These are phyloP conservation scores for Perca flavescens DNA, from an alignment of 2,113 vertebrate species.

Conservation along the genomic window DNA sequence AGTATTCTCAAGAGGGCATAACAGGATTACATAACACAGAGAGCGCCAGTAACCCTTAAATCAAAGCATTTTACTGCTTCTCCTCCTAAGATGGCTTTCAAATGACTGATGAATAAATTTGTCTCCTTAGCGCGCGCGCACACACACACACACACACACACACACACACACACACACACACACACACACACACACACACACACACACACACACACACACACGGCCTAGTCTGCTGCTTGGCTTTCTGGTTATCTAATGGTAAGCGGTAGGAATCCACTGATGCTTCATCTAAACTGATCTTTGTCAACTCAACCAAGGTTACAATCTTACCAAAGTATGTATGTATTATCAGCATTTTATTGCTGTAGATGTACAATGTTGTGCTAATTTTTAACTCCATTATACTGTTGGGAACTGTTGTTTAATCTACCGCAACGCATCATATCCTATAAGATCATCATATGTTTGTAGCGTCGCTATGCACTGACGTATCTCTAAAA, in stretches of 20 bases:
- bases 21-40: slow-evolving; percentile 60
- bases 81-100: slow-evolving; percentile 64
- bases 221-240: slow-evolving; percentile 60
- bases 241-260: slow-evolving; percentile 51
- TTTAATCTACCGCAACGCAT: no score
- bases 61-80: slow-evolving; percentile 36
- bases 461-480: no score
- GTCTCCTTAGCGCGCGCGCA: slow-evolving; percentile 48
- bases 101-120: slow-evolving; percentile 73
- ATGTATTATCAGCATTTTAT: background rate
- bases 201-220: slow-evolving; percentile 13
- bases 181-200: slow-evolving; percentile 41
- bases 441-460: no score
- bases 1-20: slow-evolving; percentile 58
- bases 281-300: slow-evolving; percentile 29
- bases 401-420: no score
- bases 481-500: no score
- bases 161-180: slow-evolving; percentile 3
- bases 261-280: slow-evolving; percentile 55
- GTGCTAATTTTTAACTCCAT: no score
- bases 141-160: slow-evolving; percentile 28
- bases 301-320: background rate
- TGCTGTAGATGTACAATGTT: no score
- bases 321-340: background rate
- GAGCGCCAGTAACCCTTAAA: slow-evolving; percentile 53